Percentiles rank a stretch among this genome's conserved stretches.
These are phyloP conservation scores for Palythoa heliodiscus DNA, from an alignment of 92 coral and sea anemone genomes.

Conservation along the genomic window DNA sequence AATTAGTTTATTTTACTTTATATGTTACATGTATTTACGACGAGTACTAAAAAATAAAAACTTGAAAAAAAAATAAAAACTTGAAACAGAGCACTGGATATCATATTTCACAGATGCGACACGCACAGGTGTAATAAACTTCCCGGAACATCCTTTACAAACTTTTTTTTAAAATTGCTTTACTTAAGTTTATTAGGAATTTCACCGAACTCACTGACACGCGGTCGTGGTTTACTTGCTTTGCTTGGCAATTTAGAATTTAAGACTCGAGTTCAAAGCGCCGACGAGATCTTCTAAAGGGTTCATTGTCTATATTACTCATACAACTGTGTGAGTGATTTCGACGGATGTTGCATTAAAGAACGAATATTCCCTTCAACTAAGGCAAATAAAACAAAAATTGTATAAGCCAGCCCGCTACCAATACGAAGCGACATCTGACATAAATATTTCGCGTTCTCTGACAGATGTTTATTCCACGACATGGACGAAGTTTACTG, in stretches of 20 bases:
- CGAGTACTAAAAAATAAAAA: too few species aligned
- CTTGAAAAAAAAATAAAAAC: too few species aligned
- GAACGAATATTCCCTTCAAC: slow-evolving; percentile 23
- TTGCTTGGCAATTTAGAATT: neutral
- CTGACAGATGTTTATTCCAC: slow-evolving; percentile 28
- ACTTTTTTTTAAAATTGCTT: neutral
- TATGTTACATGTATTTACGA: too few species aligned
- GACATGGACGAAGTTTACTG: slow-evolving; percentile 27
- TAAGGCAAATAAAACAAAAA: slow-evolving; percentile 32
- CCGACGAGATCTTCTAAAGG: slow-evolving; percentile 1
- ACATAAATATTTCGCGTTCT: slow-evolving; percentile 35
- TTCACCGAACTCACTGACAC: neutral
- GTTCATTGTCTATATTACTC: slow-evolving; percentile 23
- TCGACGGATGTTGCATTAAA: slow-evolving; percentile 33
- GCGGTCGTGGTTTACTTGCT: neutral
- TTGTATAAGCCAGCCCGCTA: slow-evolving; percentile 24
- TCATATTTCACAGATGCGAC: neutral
- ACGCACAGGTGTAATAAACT: neutral
- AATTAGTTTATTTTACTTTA: too few species aligned
- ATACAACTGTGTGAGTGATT: slow-evolving; percentile 28
- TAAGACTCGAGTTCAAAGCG: slow-evolving; percentile 1
- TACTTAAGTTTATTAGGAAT: neutral
- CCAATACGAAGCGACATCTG: slow-evolving; percentile 39
- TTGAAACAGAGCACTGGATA: neutral
- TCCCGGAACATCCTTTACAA: neutral